phyloP scores from a whole-genome alignment of 2,888 invertebrate genomes.

The Gortyna flavago region DNA sequence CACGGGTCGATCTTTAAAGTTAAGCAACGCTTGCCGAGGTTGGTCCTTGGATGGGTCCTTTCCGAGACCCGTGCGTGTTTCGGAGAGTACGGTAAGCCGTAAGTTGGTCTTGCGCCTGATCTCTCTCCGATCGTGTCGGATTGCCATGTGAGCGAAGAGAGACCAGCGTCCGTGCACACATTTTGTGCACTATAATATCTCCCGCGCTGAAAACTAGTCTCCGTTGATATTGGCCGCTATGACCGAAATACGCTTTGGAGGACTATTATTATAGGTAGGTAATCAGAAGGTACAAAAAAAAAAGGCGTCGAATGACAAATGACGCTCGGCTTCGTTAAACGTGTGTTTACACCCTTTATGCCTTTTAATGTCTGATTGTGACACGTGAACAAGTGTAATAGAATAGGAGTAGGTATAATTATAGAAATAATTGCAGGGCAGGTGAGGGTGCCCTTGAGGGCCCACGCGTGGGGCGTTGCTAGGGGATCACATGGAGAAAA shows the following conservation, averaged over 20 bases:
- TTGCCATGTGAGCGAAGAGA: background rate
- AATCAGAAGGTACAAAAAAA: background rate
- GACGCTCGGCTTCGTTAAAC: background rate
- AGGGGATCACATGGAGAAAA: background rate
- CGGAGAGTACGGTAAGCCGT: background rate
- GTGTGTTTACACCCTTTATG: background rate
- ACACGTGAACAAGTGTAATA: background rate
- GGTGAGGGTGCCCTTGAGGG: slow-evolving; percentile 13
- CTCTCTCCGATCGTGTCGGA: background rate
- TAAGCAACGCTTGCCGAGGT: background rate
- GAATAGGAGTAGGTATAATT: background rate
- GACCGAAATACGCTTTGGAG: background rate
- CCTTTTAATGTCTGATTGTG: background rate
- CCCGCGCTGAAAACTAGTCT: background rate
- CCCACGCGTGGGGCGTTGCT: slow-evolving; percentile 19
- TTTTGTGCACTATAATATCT: background rate
- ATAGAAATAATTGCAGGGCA: slow-evolving; percentile 1
- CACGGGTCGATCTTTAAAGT: background rate
- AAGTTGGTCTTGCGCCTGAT: background rate
- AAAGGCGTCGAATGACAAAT: background rate
- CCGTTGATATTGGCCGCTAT: background rate
- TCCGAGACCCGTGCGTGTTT: background rate
- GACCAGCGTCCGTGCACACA: background rate
- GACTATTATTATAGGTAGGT: too few species aligned
- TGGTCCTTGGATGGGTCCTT: background rate